Evolutionary conservation across 1,140 invertebrate species (phyloP), one percentile per base, ranked within the genome.

Genomic region (Cydia pomonella): DNA sequence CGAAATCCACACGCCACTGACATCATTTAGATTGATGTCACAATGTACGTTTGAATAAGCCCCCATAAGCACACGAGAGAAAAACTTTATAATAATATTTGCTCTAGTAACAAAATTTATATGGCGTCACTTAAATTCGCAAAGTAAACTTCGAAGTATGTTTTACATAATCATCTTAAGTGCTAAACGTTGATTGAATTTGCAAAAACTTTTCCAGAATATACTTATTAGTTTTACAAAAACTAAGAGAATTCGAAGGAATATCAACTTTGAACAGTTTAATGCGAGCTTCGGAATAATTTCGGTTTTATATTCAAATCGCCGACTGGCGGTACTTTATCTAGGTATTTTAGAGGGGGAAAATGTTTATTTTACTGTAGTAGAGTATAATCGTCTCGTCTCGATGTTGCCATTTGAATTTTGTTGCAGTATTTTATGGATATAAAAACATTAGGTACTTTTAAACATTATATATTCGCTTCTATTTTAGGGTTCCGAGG

Each of bases 251-350:
- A n/a, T 50, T 50, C 0, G 16, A 18, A n/a, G 13, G 47, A 50
- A 50, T 6, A 21, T 9, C 23, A 21, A 59, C 53, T 21, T 21
- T 59, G n/a, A 50, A 50, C 47, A 59, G 53, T 59, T 59, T 59
- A 59, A 59, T 50, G 18, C 3, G 47, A 23, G 53, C 53, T 18
- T 53, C n/a, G 10, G 53, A 23, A 59, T 59, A 59, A 23, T 59
- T 59, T 59, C 16, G n/a, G 53, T 59, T 59, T 59, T 23, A 59
- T 59, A 59, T 59, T 59, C 21, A 59, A 59, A 59, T 23, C 23
- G 9, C 18, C 53, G 21, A 23, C 1, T n/a, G 53, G 2, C 9
- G 2, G 7, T 12, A 23, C 53, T 59, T 59, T 59, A 59, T 59
- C 53, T 59, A 59, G 53, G 53, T 59, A 59, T 59, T 59, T 59